These are phyloP conservation scores for Bombus vancouverensis DNA, from an alignment of 1,140 invertebrate genomes.

Conservation along the genomic window DNA sequence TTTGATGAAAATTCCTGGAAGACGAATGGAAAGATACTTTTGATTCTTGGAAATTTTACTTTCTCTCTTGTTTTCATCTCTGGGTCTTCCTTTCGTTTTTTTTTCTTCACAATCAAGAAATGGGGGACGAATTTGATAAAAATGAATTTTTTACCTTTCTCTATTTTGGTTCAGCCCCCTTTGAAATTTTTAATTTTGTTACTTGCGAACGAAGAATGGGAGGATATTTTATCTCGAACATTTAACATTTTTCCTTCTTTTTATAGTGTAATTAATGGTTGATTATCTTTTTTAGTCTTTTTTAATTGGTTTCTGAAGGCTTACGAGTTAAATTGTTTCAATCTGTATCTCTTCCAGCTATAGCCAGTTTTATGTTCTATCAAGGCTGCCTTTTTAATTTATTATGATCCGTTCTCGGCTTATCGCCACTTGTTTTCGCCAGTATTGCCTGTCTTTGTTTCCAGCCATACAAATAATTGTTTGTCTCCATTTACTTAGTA, in stretches of 20 bases:
- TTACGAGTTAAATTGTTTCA: neutral
- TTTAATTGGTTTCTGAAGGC: neutral
- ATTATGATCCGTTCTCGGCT: neutral
- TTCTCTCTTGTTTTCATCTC: no score
- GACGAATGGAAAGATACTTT: neutral
- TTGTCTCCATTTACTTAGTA: neutral
- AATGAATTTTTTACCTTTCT: rapidly evolving
- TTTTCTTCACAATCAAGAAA: neutral
- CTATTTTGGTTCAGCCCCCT: neutral
- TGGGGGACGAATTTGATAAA: neutral
- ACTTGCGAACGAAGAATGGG: no score
- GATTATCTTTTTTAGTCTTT: no score
- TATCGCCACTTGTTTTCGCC: constrained; percentile 10
- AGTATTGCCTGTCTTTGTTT: neutral
- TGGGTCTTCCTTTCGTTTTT: neutral
- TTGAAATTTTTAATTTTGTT: neutral
- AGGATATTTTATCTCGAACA: no score
- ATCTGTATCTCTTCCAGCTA: neutral
- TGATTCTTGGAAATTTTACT: neutral
- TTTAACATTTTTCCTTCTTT: neutral
- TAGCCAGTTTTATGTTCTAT: neutral
- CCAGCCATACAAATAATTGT: neutral
- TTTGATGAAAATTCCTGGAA: neutral
- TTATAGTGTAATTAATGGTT: neutral
- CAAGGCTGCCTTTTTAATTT: neutral